Evolutionary conservation across 2,888 invertebrate genomes (phyloP).

Genomic region (Thecocarcelia acutangulata): DNA sequence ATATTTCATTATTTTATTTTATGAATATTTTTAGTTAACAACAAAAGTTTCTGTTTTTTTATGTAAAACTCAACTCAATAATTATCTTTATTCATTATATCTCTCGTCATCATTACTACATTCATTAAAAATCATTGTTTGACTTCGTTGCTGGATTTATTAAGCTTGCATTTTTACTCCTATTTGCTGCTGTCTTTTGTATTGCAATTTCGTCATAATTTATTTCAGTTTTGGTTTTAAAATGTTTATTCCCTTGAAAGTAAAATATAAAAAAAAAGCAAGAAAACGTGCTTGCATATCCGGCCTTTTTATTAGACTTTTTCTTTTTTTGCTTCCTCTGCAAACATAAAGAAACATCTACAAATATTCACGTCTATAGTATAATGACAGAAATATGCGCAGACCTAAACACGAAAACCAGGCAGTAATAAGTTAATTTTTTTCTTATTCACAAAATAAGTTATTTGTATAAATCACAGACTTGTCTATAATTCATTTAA

Average conservation of each 20-base stretch:
- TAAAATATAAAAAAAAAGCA: constrained; percentile 26
- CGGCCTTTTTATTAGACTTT: constrained; percentile 47
- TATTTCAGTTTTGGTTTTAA: constrained; percentile 42
- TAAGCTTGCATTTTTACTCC: constrained; percentile 19
- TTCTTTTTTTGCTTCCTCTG: neutral
- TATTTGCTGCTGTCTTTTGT: constrained; percentile 31
- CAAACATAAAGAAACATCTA: neutral
- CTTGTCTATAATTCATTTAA: constrained; percentile 44
- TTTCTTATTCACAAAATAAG: constrained; percentile 19
- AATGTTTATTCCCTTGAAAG: constrained; percentile 48
- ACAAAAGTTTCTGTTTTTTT: constrained; percentile 29
- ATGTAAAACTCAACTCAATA: constrained; percentile 27
- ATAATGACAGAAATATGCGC: constrained; percentile 3
- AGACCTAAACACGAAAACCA: constrained; percentile 26
- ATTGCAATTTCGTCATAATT: constrained; percentile 49
- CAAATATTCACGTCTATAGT: neutral
- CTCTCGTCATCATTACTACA: constrained; percentile 13
- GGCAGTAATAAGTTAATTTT: constrained; percentile 43
- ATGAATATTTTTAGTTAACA: constrained; percentile 23
- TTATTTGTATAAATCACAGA: constrained; percentile 41
- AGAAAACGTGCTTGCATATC: constrained; percentile 64
- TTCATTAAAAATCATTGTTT: constrained; percentile 42
- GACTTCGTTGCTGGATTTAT: constrained; percentile 24
- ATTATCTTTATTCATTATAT: constrained; percentile 32
- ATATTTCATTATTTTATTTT: constrained; percentile 26